Evolutionary conservation across 2,797 vertebrate species (phyloP).

Genomic region (Champsocephalus esox): DNA sequence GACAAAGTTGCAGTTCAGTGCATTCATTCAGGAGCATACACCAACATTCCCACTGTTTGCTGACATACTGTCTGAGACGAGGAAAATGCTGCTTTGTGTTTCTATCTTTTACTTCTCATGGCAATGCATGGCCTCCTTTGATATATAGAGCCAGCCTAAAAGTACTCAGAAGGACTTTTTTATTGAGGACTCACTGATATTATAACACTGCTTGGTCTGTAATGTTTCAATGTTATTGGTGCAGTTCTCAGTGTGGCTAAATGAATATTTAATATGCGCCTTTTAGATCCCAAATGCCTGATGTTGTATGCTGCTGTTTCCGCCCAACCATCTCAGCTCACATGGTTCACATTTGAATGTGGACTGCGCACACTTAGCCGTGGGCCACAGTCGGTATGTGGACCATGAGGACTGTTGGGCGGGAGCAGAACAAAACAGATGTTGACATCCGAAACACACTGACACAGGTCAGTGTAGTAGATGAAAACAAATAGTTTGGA

Average conservation of each 20-base stretch:
- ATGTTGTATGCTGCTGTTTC: constrained; percentile 13
- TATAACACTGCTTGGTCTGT: constrained; percentile 30
- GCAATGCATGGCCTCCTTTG: constrained; percentile 5
- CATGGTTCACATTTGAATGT: constrained; percentile 54
- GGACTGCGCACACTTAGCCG: constrained; percentile 22
- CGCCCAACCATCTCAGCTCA: constrained; percentile 31
- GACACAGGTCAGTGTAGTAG: background rate
- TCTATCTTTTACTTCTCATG: background rate
- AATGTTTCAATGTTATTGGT: constrained; percentile 52
- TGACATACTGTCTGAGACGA: background rate
- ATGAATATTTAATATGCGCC: constrained; percentile 41
- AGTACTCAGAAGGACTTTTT: background rate
- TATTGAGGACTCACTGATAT: constrained; percentile 22
- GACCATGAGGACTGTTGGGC: constrained; percentile 5
- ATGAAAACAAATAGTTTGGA: no score
- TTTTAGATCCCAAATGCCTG: constrained; percentile 39
- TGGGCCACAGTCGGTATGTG: constrained; percentile 28
- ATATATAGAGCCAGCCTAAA: constrained; percentile 3
- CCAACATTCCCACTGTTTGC: background rate
- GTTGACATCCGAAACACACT: background rate
- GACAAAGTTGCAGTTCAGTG: background rate
- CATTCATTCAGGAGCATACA: background rate
- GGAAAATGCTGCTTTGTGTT: constrained; percentile 1
- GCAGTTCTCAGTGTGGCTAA: constrained; percentile 34
- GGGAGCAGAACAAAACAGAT: constrained; percentile 11